These are phyloP conservation scores for Agriopis aurantiaria DNA, from an alignment of 2,888 invertebrate genomes.

Conservation along the genomic window DNA sequence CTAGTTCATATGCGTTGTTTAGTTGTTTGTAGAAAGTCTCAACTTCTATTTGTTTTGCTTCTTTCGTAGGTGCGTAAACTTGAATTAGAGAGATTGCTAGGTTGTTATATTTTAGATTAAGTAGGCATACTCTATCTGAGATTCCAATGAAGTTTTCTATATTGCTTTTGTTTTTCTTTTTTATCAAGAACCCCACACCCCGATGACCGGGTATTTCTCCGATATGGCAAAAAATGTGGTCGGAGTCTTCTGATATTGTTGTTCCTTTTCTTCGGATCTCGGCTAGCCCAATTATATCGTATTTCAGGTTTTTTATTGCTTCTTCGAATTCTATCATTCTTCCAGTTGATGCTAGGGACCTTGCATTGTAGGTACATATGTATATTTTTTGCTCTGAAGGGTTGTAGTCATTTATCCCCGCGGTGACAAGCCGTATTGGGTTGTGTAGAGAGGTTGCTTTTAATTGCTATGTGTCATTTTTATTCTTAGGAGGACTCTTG, in stretches of 20 bases:
- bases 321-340: neutral
- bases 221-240: neutral
- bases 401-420: no score
- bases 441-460: no score
- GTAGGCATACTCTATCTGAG: constrained; percentile 30
- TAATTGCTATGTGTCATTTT: no score
- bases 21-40: constrained; percentile 22
- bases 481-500: no score
- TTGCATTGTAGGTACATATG: no score
- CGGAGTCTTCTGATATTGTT: neutral
- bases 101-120: constrained; percentile 16
- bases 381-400: no score
- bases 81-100: constrained; percentile 26
- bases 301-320: neutral
- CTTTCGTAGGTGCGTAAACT: constrained; percentile 30
- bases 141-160: constrained; percentile 26
- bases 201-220: neutral
- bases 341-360: no score
- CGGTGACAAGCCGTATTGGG: no score
- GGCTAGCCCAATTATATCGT: neutral
- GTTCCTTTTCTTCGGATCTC: neutral
- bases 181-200: neutral
- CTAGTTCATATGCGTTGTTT: neutral
- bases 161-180: neutral
- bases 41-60: constrained; percentile 25